These are phyloP conservation scores for Mycetomoellerius zeteki DNA, from an alignment of 1,140 invertebrate species.

Conservation along the genomic window DNA sequence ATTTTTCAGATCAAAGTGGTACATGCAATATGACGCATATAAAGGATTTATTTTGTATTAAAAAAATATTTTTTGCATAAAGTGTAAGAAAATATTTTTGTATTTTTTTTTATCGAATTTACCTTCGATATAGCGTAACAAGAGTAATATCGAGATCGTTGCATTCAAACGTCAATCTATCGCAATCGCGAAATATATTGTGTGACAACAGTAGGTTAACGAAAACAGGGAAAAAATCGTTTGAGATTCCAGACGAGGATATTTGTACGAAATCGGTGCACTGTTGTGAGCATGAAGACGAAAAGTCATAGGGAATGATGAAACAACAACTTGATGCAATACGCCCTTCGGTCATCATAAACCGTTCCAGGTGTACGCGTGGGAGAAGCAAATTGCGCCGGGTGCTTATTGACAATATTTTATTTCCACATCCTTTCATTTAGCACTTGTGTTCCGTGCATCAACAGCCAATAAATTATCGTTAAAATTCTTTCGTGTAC, in stretches of 20 bases:
- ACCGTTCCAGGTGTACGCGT: conserved; percentile 71
- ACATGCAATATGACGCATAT: not conserved
- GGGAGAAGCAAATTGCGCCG: conserved; percentile 64
- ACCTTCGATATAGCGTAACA: conserved; percentile 20
- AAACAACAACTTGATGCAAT: conserved; percentile 77
- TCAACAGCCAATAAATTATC: conserved; percentile 42
- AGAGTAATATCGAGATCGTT: conserved; percentile 29
- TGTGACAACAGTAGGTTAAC: conserved; percentile 55
- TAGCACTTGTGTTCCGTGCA: conserved; percentile 26
- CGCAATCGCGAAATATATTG: conserved; percentile 59
- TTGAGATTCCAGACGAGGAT: conserved; percentile 55
- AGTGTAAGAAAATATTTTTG: not conserved
- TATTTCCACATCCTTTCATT: conserved; percentile 48
- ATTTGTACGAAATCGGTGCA: conserved; percentile 64
- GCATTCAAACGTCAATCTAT: conserved; percentile 57
- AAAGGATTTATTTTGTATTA: not conserved
- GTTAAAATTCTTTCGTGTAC: conserved; percentile 25
- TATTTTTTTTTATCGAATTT: not conserved
- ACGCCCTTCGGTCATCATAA: conserved; percentile 67
- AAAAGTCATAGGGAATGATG: conserved; percentile 65
- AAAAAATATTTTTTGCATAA: not conserved
- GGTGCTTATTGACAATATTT: conserved; percentile 63
- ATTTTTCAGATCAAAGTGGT: not conserved
- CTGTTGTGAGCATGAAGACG: conserved; percentile 60
- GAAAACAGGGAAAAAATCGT: conserved; percentile 57